Percentiles rank a stretch among this genome's conserved stretches.
phyloP scores from a whole-genome alignment of 2,113 vertebrate genomes.

The Colaptes auratus region DNA sequence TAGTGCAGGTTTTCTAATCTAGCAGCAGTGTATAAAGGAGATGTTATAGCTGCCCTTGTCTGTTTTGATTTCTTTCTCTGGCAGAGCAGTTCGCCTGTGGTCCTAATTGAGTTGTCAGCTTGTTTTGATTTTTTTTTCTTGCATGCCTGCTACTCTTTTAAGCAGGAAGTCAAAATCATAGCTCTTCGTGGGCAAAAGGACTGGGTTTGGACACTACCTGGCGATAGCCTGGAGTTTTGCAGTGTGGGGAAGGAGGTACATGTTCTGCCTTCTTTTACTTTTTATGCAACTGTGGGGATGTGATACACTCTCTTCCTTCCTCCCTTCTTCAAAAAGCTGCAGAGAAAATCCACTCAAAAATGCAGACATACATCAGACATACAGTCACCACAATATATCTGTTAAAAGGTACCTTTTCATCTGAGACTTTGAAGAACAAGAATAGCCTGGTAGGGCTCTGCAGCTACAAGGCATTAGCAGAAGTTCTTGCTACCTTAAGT shows the following conservation, averaged over 20 bases:
- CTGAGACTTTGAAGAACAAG: background rate
- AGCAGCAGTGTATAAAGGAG: background rate
- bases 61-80: slow-evolving; percentile 8
- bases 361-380: background rate
- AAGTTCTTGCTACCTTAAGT: background rate
- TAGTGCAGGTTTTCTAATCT: background rate
- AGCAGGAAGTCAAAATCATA: background rate
- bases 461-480: background rate
- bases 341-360: background rate
- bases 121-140: background rate
- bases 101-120: background rate
- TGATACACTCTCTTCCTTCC: background rate
- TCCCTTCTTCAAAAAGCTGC: background rate
- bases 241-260: background rate
- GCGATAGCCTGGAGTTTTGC: background rate
- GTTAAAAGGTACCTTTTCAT: background rate
- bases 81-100: background rate
- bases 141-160: background rate
- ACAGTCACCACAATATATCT: background rate
- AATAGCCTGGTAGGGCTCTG: background rate
- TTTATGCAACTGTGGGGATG: background rate
- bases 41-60: background rate
- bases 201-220: rapidly evolving
- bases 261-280: rapidly evolving
- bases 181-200: background rate